Base-by-base conservation (phyloP, 2,888 invertebrate species). In the Thymelicus acteon region DNA sequence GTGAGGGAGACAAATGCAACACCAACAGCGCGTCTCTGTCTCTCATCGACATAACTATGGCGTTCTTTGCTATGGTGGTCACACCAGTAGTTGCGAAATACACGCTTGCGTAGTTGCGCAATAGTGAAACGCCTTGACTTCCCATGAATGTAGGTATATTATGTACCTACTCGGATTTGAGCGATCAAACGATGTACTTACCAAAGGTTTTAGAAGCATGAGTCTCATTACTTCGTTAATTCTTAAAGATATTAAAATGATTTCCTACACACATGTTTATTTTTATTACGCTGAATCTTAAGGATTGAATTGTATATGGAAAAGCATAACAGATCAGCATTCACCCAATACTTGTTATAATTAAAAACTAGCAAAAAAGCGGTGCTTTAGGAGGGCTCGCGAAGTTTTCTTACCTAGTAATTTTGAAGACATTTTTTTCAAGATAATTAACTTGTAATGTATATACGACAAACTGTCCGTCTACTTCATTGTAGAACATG, bases 1-100 rank as follows among this genome's bases (percentile, higher is more conserved):
- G 92, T 67, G 82, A 84, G 0, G 91, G 89, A 62, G 84, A 90
- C 62, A 81, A 69, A 66, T 92, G 92, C 75, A 92, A 88, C 71
- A 73, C 75, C 0, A 82, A 74, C 63, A 80, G 85, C 8, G 87
- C 83, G 0, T 75, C 79, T 52, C 83, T 79, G 52, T 84, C 84
- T 1, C 63, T 85, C 2, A 80, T 84, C 0, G 82, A 85, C 71
- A 40, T 84, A 0, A 75, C 82, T 6, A 77, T 84, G 31, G 85
- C 84, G 7, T 74, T 88, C 63, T 61, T 89, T 24, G 80, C 84
- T 12, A 64, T 92, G 44, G 72, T 90, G 4, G 62, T 89, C 0
- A 78, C 83, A 7, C 91, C 92, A 3, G 37, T 90, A 12, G 31
- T 89, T 61, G 82, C 82, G 13, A 92, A 89, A 80, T 82, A 79